Evolutionary conservation across 2,888 invertebrate species (phyloP).

Genomic region (Tipula confusa): DNA sequence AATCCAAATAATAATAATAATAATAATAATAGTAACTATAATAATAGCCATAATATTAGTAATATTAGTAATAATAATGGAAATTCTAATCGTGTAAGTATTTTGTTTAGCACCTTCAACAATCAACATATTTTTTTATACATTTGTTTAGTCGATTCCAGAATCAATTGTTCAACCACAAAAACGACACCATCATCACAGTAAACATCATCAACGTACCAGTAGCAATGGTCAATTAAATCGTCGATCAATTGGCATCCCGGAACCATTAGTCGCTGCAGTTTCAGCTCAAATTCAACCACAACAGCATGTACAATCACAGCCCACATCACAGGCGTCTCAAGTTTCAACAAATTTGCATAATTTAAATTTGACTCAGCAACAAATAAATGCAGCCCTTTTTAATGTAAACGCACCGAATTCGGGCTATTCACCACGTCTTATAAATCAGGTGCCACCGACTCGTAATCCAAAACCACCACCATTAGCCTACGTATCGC

Average conservation of each 20-base stretch:
- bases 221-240: constrained; percentile 38
- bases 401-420: constrained; percentile 39
- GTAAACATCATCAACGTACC: constrained; percentile 42
- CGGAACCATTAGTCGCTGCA: background rate
- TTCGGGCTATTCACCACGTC: constrained; percentile 37
- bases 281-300: constrained; percentile 34
- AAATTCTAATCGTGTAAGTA: constrained; percentile 28
- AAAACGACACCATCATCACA: constrained; percentile 41
- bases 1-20: constrained; percentile 39
- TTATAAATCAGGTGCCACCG: background rate
- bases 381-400: constrained; percentile 39
- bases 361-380: constrained; percentile 39
- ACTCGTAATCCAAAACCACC: constrained; percentile 28
- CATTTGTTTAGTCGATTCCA: constrained; percentile 31
- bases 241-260: constrained; percentile 36
- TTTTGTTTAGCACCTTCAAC: too few species aligned
- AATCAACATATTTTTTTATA: too few species aligned
- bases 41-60: constrained; percentile 33
- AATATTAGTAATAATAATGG: constrained; percentile 33
- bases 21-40: constrained; percentile 33
- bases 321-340: background rate
- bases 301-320: constrained; percentile 33
- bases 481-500: background rate
- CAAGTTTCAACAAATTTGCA: constrained; percentile 25
- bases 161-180: constrained; percentile 32